Evolutionary conservation across 1,140 invertebrate genomes (phyloP), one percentile per base, ranked within the genome.

Genomic region (Sitophilus oryzae): DNA sequence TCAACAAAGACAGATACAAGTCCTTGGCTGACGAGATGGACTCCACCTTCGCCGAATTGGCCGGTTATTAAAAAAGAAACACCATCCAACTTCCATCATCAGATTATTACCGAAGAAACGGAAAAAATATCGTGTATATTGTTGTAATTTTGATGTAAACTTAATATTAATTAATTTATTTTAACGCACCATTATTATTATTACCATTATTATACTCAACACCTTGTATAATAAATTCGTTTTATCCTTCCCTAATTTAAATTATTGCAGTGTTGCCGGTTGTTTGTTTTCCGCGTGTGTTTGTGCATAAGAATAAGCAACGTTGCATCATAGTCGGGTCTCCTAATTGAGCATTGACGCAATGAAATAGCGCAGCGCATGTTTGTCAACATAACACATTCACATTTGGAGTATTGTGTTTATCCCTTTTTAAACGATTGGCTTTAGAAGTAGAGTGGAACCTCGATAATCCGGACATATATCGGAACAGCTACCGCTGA

Each of bases 1-100:
- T 94, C 82, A 96, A 98, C 83, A 97, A 97, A 83, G 93, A 98
- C 82, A 90, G 92, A 85, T 98, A 96, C 89, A 98, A 97, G 83
- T 86, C 84, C 61, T 77, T 89, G 75, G 86, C 86, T 67, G 94
- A 97, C 77, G 95, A 98, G 76, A 89, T 98, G 88, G 94, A 97
- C 82, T 87, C 88, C 73, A 96, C 93, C 71, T 96, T 96, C 79
- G 91, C 92, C 73, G 94, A 97, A 82, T 83, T 97, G 84, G 86
- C 86, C 64, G 86, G 85, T 72, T 88, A 88, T 73, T 88, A 88
- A 78, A 64, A 8, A 6, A 5, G 18, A 30, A 36, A 11, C 18
- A 22, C 10, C 34, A n/a, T 52, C 52, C 46, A 18, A 18, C 42
- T 9, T 46, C 22, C 42, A 41, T 23, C 19, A 38, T 47, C 38